A percentile compares a stretch with the other conserved stretches of the same genome.
Evolutionary conservation across 2,113 vertebrate genomes (phyloP).

Genomic region (Laterallus jamaicensis): DNA sequence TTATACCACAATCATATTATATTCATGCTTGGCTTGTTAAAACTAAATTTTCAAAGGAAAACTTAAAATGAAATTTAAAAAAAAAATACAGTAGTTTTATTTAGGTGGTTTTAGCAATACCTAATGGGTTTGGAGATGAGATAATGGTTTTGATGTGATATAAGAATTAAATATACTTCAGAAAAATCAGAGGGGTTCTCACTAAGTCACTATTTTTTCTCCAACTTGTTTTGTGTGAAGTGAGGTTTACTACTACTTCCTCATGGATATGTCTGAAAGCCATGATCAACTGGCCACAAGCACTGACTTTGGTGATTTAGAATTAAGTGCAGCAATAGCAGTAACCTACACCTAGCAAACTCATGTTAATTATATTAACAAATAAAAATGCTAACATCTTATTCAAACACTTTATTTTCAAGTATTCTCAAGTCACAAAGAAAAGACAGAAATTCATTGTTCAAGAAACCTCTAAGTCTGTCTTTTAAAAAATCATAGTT

Average conservation of each 20-base stretch:
- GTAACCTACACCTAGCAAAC: background rate
- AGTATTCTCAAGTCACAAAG: background rate
- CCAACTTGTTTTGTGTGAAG: background rate
- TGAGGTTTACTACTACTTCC: background rate
- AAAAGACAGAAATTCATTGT: background rate
- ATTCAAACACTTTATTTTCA: background rate
- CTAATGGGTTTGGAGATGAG: background rate
- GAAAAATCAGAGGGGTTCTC: background rate
- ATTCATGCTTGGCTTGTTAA: background rate
- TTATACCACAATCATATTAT: background rate
- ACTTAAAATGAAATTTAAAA: background rate
- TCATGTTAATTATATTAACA: background rate
- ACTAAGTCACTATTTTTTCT: background rate
- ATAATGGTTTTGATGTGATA: background rate
- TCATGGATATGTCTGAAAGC: background rate
- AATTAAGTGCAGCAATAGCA: background rate
- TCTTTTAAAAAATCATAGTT: background rate
- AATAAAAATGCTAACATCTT: background rate
- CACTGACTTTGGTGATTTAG: background rate
- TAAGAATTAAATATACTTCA: background rate
- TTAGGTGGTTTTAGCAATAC: background rate
- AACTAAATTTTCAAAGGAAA: background rate
- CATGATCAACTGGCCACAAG: background rate
- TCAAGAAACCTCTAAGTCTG: background rate
- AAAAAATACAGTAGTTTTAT: background rate